phyloP scores from a whole-genome alignment of 2,888 invertebrate genomes.

The Eumacrocentrus americanus region DNA sequence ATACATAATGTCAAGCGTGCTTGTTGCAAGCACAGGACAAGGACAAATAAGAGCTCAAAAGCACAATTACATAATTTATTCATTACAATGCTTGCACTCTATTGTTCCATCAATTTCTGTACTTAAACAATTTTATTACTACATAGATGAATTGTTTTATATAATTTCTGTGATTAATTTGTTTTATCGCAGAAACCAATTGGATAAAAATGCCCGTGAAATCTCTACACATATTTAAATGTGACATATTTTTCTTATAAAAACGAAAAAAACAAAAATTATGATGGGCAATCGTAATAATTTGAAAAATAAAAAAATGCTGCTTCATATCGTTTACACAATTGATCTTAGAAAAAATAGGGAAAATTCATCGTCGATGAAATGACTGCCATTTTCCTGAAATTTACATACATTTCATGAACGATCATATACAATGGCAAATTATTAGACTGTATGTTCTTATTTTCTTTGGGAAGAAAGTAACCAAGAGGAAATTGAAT shows the following conservation, averaged over 20 bases:
- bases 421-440: not conserved
- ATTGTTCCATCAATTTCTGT: not conserved
- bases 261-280: not conserved
- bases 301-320: not conserved
- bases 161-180: too few relatives aligned
- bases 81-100: not conserved
- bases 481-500: not conserved
- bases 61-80: constrained; percentile 1
- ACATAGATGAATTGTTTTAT: too few relatives aligned
- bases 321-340: not conserved
- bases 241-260: not conserved
- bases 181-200: not conserved
- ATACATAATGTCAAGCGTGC: not conserved
- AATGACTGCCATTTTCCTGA: not conserved
- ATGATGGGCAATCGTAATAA: not conserved
- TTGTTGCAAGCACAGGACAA: not conserved
- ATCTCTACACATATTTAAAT: not conserved
- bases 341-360: not conserved
- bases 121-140: not conserved
- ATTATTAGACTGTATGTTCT: too few relatives aligned
- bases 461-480: too few relatives aligned
- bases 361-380: not conserved
- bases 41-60: not conserved
- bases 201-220: not conserved
- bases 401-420: not conserved